Percentiles rank a stretch among this genome's conserved stretches.
Evolutionary conservation across 2,797 vertebrate species (phyloP).

Genomic region (Limnodromus scolopaceus): DNA sequence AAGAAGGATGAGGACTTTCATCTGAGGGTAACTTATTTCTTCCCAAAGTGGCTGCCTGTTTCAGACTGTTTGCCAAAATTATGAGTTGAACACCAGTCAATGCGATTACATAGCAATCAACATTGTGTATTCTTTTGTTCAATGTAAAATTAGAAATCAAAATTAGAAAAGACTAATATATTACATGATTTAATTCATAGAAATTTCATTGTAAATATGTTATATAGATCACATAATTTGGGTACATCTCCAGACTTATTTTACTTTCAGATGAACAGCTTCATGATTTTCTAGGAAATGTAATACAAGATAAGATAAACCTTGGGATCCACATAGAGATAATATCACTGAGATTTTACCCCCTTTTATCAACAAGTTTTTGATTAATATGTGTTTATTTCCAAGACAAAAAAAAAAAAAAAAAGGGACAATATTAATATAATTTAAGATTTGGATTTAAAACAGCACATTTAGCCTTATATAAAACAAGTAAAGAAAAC

Average conservation of each 20-base stretch:
- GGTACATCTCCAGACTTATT: background rate
- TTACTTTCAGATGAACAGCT: background rate
- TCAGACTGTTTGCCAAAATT: background rate
- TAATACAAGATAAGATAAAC: background rate
- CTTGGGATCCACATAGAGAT: background rate
- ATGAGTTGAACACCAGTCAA: background rate
- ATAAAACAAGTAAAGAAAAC: background rate
- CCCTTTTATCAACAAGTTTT: background rate
- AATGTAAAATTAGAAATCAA: background rate
- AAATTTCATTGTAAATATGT: background rate
- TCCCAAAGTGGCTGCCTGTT: background rate
- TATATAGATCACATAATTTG: background rate
- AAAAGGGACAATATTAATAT: background rate
- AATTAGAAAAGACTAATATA: background rate
- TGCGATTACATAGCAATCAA: background rate
- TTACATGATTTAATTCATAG: accelerated
- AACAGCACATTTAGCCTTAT: background rate
- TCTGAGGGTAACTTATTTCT: background rate
- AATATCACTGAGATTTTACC: background rate
- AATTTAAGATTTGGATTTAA: background rate
- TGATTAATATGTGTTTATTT: background rate
- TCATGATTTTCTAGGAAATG: background rate
- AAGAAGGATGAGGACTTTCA: background rate
- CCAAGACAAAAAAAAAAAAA: background rate
- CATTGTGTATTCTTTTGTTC: background rate